Percentiles rank a stretch among this genome's conserved stretches.
phyloP scores from a whole-genome alignment of 2,797 vertebrate species.

The Bradypodion pumilum region DNA sequence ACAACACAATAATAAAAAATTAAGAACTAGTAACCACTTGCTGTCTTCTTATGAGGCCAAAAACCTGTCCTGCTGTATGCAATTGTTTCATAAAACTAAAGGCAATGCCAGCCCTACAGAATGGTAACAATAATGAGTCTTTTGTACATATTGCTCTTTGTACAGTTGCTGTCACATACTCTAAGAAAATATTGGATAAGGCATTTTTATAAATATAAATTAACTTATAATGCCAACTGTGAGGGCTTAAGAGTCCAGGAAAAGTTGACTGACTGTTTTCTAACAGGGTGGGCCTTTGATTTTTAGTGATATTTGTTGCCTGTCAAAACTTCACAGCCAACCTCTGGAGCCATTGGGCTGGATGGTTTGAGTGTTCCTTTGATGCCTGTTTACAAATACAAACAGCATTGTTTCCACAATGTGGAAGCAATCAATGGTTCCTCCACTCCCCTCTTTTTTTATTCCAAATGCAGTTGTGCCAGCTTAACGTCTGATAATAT shows the following conservation, averaged over 20 bases:
- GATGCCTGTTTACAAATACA: constrained; percentile 13
- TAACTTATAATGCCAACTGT: background rate
- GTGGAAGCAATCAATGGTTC: constrained; percentile 42
- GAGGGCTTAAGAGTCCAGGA: background rate
- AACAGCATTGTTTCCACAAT: constrained; percentile 45
- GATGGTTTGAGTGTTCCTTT: constrained; percentile 28
- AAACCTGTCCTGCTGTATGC: background rate
- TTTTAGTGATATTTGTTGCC: background rate
- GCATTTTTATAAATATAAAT: background rate
- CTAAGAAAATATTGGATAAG: background rate
- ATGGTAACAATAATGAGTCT: background rate
- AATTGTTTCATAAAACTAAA: background rate
- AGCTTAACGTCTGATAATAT: constrained; percentile 32
- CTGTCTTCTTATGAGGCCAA: background rate
- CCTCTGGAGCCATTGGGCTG: background rate
- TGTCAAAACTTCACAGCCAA: background rate
- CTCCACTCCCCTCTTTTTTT: constrained; percentile 46
- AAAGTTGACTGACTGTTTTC: background rate
- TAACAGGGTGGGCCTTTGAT: constrained; percentile 2
- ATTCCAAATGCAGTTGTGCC: constrained; percentile 29
- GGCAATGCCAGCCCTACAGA: background rate
- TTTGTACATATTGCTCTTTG: background rate
- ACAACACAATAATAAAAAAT: background rate
- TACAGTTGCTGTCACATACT: background rate
- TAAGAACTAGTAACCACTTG: background rate